Base-by-base conservation (phyloP, 1,140 invertebrate genomes). In the Acromyrmex heyeri region DNA sequence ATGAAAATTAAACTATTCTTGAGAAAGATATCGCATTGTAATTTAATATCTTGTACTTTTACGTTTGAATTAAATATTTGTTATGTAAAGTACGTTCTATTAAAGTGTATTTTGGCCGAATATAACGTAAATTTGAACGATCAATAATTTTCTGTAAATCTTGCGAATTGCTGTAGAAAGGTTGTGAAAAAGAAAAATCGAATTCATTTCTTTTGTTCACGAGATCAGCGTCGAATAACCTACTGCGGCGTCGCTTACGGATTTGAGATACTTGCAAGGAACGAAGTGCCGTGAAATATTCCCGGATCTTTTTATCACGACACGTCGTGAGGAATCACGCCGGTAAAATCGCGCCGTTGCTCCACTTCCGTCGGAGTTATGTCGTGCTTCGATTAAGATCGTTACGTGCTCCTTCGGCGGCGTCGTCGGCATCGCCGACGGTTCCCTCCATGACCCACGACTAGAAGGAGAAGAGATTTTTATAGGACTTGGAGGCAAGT, bases 351-450 rank as follows among this genome's bases (percentile, higher is more conserved):
- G 77, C 77, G 27, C 34, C 59, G 27, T 64, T 83, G 24, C 59
- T 83, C 57, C 69, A 75, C 69, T 64, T 83, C 61, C 34, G 69
- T 59, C 55, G 27, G 48, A 78, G 73, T 78, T 65, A 86, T 61
- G 44, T 57, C 34, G 70, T 30, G 57, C 73, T 65, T 88, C 87
- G 87, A 86, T 88, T 88, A 88, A 88, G 75, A 88, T 88, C 57
- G 83, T 88, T 88, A 86, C 75, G 83, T 65, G 72, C 53, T 73
- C 34, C 65, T 75, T 72, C 73, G 57, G 24, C 53, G 38, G 10
- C 16, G 27, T n/a, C 64, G 34, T 21, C 27, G 50, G 70, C 27
- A 12, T 21, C 5, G 65, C 30, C 8, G 64, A n/a, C 18, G 34
- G 18, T 21, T 12, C n/a, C 38, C 65, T 18, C 7, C 65, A 12